Base-by-base conservation (phyloP, 2,888 invertebrate species). In the Ceriagrion tenellum region DNA sequence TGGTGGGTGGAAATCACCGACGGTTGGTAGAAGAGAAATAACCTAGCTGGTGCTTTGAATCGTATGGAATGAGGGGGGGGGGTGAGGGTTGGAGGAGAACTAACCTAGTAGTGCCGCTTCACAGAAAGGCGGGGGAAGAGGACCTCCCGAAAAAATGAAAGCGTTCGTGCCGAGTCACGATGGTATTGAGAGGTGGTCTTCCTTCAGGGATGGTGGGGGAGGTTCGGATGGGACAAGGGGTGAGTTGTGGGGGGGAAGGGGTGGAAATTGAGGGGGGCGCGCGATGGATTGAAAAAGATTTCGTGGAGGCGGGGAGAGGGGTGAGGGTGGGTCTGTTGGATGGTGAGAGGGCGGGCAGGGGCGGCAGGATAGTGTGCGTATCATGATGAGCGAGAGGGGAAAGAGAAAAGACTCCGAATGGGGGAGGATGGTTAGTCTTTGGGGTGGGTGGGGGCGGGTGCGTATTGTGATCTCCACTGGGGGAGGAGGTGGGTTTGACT, bases 151-250 rank as follows among this genome's bases (percentile, higher is more conserved):
- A 91, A 63, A 69, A 93, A 69, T 35, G 47, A 93, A 93, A 93
- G 93, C 93, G 40, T 63, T 91, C 91, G 91, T 35, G 93, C 69
- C 93, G 93, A 93, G 93, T 93, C 93, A 93, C 63, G 91, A 40
- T 40, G 91, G 91, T 91, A 91, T 91, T 91, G 91, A 89, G 89
- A 16, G 55, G 56, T 23, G 59, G 63, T 59, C 30, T 16, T 23
- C 10, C 47, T 40, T 59, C 4, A 12, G 18, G 88, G 88, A 40
- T 40, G 88, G 23, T 40, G 20, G 59, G 59, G n/a, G 10, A 4
- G 69, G 69, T 12, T 8, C n/a, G 69, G 69, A 69, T 69, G 69
- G 69, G n/a, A 69, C n/a, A 26, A 6, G 1, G 74, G 10, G 81
- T 1, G 35, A 13, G 81, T 81, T 35, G 12, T 35, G 55, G 89